These are phyloP conservation scores for Vanacampus margaritifer DNA, from an alignment of 2,113 vertebrate species.

Conservation along the genomic window DNA sequence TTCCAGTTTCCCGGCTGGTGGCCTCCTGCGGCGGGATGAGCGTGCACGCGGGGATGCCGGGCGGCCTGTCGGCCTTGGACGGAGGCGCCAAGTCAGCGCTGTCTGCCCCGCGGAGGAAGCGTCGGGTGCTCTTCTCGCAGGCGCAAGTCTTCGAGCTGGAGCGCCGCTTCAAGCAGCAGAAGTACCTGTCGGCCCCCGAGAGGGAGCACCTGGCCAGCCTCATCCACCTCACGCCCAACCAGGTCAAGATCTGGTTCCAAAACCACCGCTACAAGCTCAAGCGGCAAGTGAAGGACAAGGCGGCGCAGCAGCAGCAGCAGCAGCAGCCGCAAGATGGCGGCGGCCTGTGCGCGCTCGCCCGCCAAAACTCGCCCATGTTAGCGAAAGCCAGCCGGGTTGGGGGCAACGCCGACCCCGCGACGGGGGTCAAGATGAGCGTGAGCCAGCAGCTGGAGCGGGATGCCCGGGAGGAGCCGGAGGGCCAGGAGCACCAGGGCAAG, in stretches of 20 bases:
- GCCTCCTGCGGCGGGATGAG: slow-evolving; percentile 82
- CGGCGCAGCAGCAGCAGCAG: slow-evolving; percentile 73
- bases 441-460: slow-evolving; percentile 60
- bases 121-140: slow-evolving; percentile 90
- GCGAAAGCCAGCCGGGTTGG: slow-evolving; percentile 72
- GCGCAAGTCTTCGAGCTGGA: slow-evolving; percentile 92
- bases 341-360: slow-evolving; percentile 73
- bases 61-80: slow-evolving; percentile 76
- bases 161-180: slow-evolving; percentile 89
- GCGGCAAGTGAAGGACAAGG: slow-evolving; percentile 89
- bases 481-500: slow-evolving; percentile 64
- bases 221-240: slow-evolving; percentile 89
- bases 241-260: slow-evolving; percentile 98
- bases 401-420: slow-evolving; percentile 24
- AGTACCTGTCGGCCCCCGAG: slow-evolving; percentile 92
- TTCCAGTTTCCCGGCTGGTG: slow-evolving; percentile 88
- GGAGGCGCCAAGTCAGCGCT: slow-evolving; percentile 75
- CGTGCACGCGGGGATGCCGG: slow-evolving; percentile 55
- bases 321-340: slow-evolving; percentile 48
- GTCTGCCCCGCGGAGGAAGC: slow-evolving; percentile 83
- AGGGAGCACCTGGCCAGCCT: slow-evolving; percentile 89
- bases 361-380: slow-evolving; percentile 63
- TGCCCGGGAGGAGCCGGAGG: slow-evolving; percentile 43
- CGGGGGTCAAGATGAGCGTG: slow-evolving; percentile 34
- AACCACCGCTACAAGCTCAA: slow-evolving; percentile 98